These are phyloP conservation scores for Onychostruthus taczanowskii DNA, from an alignment of 2,113 vertebrate genomes.

Conservation along the genomic window DNA sequence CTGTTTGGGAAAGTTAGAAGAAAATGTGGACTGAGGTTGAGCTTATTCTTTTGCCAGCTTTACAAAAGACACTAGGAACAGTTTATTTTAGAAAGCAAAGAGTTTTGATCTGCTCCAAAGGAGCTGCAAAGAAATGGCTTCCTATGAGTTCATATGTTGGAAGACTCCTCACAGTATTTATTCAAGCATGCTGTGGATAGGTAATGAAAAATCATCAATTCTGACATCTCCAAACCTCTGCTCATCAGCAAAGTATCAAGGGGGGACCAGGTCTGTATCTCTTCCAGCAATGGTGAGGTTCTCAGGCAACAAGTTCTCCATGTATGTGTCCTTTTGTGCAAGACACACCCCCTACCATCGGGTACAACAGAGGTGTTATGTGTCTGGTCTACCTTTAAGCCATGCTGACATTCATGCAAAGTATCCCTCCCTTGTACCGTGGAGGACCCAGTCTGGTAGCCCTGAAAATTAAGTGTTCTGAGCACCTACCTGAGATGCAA, in stretches of 20 bases:
- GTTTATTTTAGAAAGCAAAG: background rate
- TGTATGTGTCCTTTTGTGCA: background rate
- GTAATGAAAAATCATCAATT: background rate
- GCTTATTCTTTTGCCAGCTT: background rate
- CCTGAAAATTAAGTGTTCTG: background rate
- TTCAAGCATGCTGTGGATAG: background rate
- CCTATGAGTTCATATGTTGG: background rate
- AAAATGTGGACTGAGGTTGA: background rate
- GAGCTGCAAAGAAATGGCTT: background rate
- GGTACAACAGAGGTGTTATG: background rate
- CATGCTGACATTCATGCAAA: background rate
- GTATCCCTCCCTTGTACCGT: no score
- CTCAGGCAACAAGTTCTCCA: background rate
- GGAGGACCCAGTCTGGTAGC: background rate
- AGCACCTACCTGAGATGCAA: background rate
- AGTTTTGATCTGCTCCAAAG: background rate
- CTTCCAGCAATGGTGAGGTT: background rate
- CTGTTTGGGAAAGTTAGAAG: background rate
- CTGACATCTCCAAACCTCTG: background rate
- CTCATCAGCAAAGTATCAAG: background rate
- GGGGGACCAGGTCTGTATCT: background rate
- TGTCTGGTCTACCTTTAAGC: background rate
- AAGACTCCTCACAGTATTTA: background rate
- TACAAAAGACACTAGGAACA: background rate
- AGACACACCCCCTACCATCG: background rate